These are phyloP conservation scores for Aphodius granarius DNA, from an alignment of 2,888 invertebrate genomes.

Conservation along the genomic window DNA sequence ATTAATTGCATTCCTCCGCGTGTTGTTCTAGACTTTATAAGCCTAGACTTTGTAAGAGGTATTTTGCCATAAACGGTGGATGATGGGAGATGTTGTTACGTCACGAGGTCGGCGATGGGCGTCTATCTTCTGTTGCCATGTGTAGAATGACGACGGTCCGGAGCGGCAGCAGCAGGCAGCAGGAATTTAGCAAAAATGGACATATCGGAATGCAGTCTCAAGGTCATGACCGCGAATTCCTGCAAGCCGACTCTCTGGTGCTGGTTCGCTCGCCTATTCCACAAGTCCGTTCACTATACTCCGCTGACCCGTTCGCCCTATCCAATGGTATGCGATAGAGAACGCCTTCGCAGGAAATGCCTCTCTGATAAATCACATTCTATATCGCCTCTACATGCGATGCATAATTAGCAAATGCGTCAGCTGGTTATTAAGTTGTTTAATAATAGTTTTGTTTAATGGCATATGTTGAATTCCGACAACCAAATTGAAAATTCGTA, in stretches of 20 bases:
- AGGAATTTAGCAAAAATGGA: conserved; percentile 30
- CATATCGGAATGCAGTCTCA: conserved; percentile 30
- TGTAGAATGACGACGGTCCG: conserved; percentile 14
- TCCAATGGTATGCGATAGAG: background rate
- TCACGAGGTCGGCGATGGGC: conserved; percentile 26
- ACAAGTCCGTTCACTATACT: background rate
- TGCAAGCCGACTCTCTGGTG: conserved; percentile 13
- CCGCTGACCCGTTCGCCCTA: background rate
- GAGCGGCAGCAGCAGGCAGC: conserved; percentile 5
- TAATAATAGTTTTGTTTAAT: background rate
- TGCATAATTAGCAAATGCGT: background rate
- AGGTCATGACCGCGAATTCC: conserved; percentile 32
- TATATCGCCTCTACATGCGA: background rate
- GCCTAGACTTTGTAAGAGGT: background rate
- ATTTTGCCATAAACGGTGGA: background rate
- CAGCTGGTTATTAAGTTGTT: background rate
- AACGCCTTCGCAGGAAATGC: conserved; percentile 3
- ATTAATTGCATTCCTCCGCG: background rate
- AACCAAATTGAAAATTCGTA: background rate
- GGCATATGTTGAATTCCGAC: background rate
- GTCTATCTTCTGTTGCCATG: conserved; percentile 26
- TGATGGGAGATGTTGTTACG: background rate
- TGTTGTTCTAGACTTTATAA: background rate
- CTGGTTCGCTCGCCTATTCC: background rate
- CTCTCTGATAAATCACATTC: conserved; percentile 1